Evolutionary conservation across 2,888 invertebrate genomes (phyloP).

Genomic region (Aromia moschata): DNA sequence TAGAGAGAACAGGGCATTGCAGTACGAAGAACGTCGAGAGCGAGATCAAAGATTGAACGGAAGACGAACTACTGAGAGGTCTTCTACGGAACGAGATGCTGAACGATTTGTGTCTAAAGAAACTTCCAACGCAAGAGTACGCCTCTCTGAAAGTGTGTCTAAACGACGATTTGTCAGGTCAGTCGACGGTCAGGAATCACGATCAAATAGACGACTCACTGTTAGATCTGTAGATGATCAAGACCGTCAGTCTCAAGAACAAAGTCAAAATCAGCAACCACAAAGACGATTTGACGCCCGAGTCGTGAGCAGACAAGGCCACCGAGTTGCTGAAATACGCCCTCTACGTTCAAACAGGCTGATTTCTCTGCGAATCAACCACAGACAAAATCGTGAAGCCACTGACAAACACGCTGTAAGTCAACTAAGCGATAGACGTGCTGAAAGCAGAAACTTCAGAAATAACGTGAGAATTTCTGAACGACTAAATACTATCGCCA

Average conservation of each 20-base stretch:
- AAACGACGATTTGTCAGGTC: background rate
- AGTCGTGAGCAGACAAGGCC: background rate
- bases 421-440: too few relatives aligned
- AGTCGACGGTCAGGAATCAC: background rate
- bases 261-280: background rate
- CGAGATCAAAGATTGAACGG: background rate
- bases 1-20: background rate
- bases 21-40: background rate
- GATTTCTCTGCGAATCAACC: too few relatives aligned
- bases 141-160: background rate
- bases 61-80: background rate
- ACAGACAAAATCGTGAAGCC: too few relatives aligned
- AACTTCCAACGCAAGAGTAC: background rate
- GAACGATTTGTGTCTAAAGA: background rate
- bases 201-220: background rate
- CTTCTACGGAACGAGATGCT: background rate
- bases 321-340: too few relatives aligned
- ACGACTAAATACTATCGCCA: too few relatives aligned
- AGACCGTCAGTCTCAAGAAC: background rate
- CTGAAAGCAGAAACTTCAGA: too few relatives aligned
- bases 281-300: background rate
- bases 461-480: too few relatives aligned
- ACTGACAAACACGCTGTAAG: too few relatives aligned
- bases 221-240: constrained; percentile 1
- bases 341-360: too few relatives aligned